These are phyloP conservation scores for Wiebesia pumilae DNA, from an alignment of 1,140 invertebrate species.

Conservation along the genomic window DNA sequence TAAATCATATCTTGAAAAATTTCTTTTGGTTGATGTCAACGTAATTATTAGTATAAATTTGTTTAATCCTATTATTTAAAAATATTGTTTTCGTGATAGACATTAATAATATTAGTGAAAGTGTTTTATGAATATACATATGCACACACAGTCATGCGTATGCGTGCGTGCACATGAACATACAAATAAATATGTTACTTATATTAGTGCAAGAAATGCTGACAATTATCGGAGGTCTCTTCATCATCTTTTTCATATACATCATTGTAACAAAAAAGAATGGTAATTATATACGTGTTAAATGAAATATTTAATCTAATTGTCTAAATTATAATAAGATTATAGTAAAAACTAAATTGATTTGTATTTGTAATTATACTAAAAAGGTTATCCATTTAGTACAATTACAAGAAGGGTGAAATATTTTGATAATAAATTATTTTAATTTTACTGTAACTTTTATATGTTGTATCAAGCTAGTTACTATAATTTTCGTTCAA, in stretches of 20 bases:
- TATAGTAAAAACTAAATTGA: neutral
- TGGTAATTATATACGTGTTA: constrained; percentile 63
- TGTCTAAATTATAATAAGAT: neutral
- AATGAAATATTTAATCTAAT: neutral
- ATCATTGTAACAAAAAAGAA: constrained; percentile 63
- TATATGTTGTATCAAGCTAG: too few species aligned
- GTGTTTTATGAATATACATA: constrained; percentile 13
- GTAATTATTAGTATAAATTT: neutral
- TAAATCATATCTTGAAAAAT: neutral
- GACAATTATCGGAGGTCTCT: constrained; percentile 68
- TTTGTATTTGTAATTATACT: too few species aligned
- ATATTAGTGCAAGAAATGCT: constrained; percentile 66
- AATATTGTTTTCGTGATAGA: neutral
- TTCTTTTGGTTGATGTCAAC: neutral
- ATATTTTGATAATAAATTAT: too few species aligned
- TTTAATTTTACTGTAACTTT: too few species aligned
- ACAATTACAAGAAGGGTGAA: too few species aligned
- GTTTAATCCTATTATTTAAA: neutral
- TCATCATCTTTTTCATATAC: constrained; percentile 70
- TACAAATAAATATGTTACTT: constrained; percentile 65
- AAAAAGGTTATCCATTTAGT: too few species aligned
- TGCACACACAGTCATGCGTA: too few species aligned
- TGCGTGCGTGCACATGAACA: too few species aligned
- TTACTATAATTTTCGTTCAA: too few species aligned
- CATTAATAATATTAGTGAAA: constrained; percentile 6